phyloP scores from a whole-genome alignment of 2,888 invertebrate genomes.

The Ceramica pisi region DNA sequence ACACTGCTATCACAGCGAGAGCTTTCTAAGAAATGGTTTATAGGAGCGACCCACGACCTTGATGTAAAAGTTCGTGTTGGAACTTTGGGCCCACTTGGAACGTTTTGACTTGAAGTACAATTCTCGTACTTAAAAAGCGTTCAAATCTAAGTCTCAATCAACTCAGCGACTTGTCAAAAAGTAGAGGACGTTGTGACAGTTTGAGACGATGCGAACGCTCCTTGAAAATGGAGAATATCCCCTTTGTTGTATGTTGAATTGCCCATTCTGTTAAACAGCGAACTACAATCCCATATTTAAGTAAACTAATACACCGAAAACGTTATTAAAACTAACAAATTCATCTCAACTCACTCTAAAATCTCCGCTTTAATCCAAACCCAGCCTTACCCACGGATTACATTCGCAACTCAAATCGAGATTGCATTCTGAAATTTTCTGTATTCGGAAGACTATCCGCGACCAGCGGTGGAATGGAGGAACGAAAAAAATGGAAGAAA shows the following conservation, averaged over 20 bases:
- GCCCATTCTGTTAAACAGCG: no score
- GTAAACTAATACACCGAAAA: not conserved
- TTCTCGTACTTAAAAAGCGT: no score
- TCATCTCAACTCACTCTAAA: not conserved
- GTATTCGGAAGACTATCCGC: constrained; percentile 5
- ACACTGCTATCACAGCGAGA: not conserved
- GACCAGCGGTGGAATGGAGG: constrained; percentile 32
- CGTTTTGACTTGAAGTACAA: no score
- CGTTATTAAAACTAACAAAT: not conserved
- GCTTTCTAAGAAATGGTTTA: not conserved
- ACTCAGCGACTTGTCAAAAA: no score
- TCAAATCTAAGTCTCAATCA: no score
- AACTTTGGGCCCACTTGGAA: no score
- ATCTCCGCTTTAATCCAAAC: constrained; percentile 1
- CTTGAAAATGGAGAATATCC: no score
- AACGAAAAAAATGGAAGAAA: constrained; percentile 51
- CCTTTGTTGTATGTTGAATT: no score
- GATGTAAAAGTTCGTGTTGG: no score
- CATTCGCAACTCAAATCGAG: constrained; percentile 34
- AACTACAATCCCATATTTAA: not conserved
- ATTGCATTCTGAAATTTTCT: constrained; percentile 42
- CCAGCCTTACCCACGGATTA: constrained; percentile 24
- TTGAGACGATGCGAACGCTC: no score
- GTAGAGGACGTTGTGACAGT: no score
- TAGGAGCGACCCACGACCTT: no score